Evolutionary conservation across 2,113 vertebrate species (phyloP), one percentile per base, ranked within the genome.

Genomic region (Nesogale talazaci): DNA sequence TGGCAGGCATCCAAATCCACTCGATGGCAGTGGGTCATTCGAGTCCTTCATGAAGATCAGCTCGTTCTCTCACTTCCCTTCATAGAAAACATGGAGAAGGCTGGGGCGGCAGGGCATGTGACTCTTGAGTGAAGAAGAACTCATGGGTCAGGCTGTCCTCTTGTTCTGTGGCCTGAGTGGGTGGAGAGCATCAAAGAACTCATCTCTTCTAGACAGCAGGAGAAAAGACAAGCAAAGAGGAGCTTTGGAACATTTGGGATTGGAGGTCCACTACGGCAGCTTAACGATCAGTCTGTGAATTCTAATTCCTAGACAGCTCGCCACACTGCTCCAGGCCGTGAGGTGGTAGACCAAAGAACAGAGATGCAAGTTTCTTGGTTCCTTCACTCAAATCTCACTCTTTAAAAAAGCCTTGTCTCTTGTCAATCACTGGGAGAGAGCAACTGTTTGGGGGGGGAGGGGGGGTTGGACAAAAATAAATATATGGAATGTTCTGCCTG

Each of bases 241-340:
- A 83, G 46, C 74, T 31, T 82, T 79, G 79, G 88, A 59, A 67
- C 82, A 40, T 83, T 86, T 83, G 82, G 86, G 31, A 27, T 83
- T 42, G 17, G 90, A 80, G 14, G 12, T 88, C 27, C 72, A 75
- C 56, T 70, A 29, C 2, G 8, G 9, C 29, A 80, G 23, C 78
- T n/a, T 42, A 52, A 36, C 38, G 42, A n/a, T 65, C 1, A 1
- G 1, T 40, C 46, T 38, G 0, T 27, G 61, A 77, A 82, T 52
- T 89, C 56, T 75, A 52, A 15, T 57, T 70, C 46, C 93, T 79
- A 88, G 40, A 88, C 52, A 40, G 0, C 38, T 27, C 38, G 22
- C n/a, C 46, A 86, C 69, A 46, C 56, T 89, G 1, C 57, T 74
- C 29, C 10, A 46, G 17, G 20, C 10, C 76, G 29, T n/a, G 14